Base-by-base conservation (phyloP, 2,113 vertebrate genomes). In the Balaeniceps rex region DNA sequence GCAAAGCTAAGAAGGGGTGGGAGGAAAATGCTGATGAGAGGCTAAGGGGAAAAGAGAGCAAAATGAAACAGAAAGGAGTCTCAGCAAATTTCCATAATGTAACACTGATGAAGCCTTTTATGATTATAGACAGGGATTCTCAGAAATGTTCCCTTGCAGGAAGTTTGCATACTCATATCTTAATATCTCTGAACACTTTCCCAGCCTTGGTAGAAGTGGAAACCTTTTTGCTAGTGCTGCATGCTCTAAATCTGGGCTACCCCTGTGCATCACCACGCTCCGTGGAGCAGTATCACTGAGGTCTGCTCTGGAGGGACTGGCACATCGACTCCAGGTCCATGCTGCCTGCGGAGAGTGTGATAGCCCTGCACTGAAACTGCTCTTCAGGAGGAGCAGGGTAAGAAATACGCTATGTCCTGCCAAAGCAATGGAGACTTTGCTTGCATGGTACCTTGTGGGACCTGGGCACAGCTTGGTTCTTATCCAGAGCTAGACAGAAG, bases 31-130 rank as follows among this genome's bases (percentile, higher is more conserved):
- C 19, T 95, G 57, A 84, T 76, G 74, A 91, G n/a, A 70, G 38
- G 19, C 19, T 46, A 66, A 25, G 57, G 70, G 29, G 47, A 95
- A 81, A 42, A 78, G n/a, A 83, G 34, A 86, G 49, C 40, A 83
- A 93, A 90, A 86, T 46, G 40, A 88, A 92, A 79, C 78, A 72
- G 49, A 93, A 93, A 74, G 51, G 77, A 91, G 61, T 66, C 34
- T 96, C 89, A 96, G 89, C 87, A 85, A 29, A 90, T 95, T 94
- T 95, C 80, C 77, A 88, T 95, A 94, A 89, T 88, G 51, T 77
- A 75, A 40, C 87, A 89, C 80, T 95, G 80, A 94, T 91, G 64
- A 96, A 88, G 87, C n/a, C 29, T 88, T 92, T 95, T 51, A 82
- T 92, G 72, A 89, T 78, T 87, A 55, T 19, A 95, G 75, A 61